Percentiles rank a stretch among this genome's conserved stretches.
Conservation (phyloP, 1,140 invertebrate species). For the Ceratosolen fusciceps region DNA sequence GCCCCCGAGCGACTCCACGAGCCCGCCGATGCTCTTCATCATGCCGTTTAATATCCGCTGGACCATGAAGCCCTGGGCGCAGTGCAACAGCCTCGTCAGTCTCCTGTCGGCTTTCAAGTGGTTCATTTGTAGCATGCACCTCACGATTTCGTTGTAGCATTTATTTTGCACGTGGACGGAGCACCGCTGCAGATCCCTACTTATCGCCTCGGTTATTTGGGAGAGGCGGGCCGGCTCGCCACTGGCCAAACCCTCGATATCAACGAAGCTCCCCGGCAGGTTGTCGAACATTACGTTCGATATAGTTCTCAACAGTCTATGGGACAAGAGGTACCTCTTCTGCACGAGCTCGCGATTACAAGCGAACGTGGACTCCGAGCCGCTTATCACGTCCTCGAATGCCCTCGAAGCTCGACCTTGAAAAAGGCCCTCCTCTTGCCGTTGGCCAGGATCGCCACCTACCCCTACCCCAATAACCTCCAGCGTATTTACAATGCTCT, state of each 20-base stretch:
- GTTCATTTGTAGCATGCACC: constrained; percentile 49
- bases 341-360: constrained; percentile 52
- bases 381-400: background rate
- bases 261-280: constrained; percentile 54
- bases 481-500: constrained; percentile 29
- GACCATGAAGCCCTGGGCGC: constrained; percentile 61
- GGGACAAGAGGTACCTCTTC: constrained; percentile 63
- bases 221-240: constrained; percentile 48
- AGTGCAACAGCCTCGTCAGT: constrained; percentile 56
- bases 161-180: constrained; percentile 55
- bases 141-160: constrained; percentile 60
- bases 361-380: constrained; percentile 35
- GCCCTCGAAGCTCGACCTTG: too few relatives aligned
- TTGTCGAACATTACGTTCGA: constrained; percentile 54
- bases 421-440: too few relatives aligned
- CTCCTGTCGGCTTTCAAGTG: constrained; percentile 49
- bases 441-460: too few relatives aligned
- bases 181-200: constrained; percentile 54
- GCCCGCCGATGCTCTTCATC: constrained; percentile 63
- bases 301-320: constrained; percentile 59
- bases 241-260: constrained; percentile 45
- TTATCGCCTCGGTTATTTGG: constrained; percentile 48
- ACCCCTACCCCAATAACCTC: too few relatives aligned
- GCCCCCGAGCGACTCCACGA: constrained; percentile 59
- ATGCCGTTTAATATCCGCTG: constrained; percentile 66